Base-by-base conservation (phyloP, 2,888 invertebrate species). In the Eremobia ochroleuca region DNA sequence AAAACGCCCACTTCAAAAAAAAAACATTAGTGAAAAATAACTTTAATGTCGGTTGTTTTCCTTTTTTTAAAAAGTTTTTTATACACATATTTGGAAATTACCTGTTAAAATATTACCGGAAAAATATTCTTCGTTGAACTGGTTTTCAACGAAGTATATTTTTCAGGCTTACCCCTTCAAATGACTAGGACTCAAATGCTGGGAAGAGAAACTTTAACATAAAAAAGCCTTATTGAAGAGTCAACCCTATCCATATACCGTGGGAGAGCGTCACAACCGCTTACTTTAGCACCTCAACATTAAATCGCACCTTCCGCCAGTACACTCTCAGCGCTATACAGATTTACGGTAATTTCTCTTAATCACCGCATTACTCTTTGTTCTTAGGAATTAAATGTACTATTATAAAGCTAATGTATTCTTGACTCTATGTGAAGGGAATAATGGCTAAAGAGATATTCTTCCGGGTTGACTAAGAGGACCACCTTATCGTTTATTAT, bases 241-340 rank as follows among this genome's bases (percentile, higher is more conserved):
- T 2, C 74, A 86, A 18, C 88, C 86, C 76, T 85, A 77, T 1
- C 0, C 5, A 8, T 40, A 28, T 58, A 21, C 43, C 73, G 74
- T 65, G 65, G 18, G 76, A 85, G 77, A 78, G 55, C 79, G 55
- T 61, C 73, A 55, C 70, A 55, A 55, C 31, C 34, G 59, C 77
- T 76, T 66, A 79, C 59, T 68, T 77, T 73, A 83, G 65, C 55
- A 59, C 73, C 18, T 37, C 59, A 64, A 58, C 73, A 79, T 76
- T 78, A 79, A 84, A 86, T 83, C 79, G 64, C 59, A 15, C 46
- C 72, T 81, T 86, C 86, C 80, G 83, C 43, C 66, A 43, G 34
- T 34, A 69, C 67, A 67, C 74, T 52, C 28, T 59, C 55, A 69
- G 4, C 28, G n/a, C 71, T 59, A 11, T 11, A 55, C 52, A 52